These are phyloP conservation scores for Corythaixoides concolor DNA, from an alignment of 2,113 vertebrate species.

Conservation along the genomic window DNA sequence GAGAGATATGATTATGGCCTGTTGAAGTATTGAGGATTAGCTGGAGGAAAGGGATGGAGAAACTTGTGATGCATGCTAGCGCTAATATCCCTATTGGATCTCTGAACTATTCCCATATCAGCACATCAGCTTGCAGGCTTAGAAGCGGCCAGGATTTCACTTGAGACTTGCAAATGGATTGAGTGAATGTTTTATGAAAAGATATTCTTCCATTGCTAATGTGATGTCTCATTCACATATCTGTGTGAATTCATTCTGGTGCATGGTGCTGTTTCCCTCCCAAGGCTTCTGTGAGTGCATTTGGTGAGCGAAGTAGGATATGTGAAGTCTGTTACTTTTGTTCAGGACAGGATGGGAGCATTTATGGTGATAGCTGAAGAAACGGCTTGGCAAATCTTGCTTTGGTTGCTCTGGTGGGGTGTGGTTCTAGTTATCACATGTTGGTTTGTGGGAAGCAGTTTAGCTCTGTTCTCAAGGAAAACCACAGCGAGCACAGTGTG, in stretches of 20 bases:
- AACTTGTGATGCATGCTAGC: background rate
- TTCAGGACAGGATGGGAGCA: background rate
- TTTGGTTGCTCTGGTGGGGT: slow-evolving; percentile 24
- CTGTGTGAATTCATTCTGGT: background rate
- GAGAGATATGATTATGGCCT: background rate
- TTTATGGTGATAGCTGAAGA: background rate
- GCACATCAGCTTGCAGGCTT: background rate
- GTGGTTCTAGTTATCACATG: slow-evolving; percentile 10
- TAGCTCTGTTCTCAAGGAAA: background rate
- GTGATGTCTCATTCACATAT: background rate
- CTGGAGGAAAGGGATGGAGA: background rate
- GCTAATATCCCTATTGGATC: background rate
- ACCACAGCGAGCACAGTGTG: background rate
- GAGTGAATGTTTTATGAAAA: background rate
- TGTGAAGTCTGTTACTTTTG: background rate
- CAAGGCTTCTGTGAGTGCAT: background rate
- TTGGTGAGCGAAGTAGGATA: background rate
- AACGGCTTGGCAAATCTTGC: background rate
- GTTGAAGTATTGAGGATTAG: background rate
- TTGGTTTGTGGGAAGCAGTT: slow-evolving; percentile 41
- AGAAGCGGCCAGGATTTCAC: background rate
- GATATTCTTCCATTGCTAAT: background rate
- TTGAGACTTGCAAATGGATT: background rate
- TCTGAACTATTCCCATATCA: background rate
- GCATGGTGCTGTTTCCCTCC: background rate